Evolutionary conservation across 1,140 invertebrate species (phyloP).

Genomic region (Mycetomoellerius zeteki): DNA sequence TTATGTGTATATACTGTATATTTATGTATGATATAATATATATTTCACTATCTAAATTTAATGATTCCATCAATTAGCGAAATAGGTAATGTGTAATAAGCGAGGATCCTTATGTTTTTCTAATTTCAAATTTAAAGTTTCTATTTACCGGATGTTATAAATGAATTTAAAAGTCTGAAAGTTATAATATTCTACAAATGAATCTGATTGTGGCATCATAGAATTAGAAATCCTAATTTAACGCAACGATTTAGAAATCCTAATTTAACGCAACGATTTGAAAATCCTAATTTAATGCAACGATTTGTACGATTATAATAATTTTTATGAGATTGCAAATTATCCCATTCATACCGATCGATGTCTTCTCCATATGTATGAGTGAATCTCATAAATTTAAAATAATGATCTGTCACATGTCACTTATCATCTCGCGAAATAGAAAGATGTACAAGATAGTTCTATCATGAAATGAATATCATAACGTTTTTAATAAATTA

Average conservation of each 20-base stretch:
- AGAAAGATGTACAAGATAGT: background rate
- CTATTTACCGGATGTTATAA: background rate
- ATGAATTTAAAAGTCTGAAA: background rate
- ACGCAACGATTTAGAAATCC: background rate
- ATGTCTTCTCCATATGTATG: background rate
- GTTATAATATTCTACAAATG: conserved; percentile 32
- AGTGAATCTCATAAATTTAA: conserved; percentile 1
- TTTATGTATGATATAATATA: background rate
- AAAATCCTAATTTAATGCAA: conserved; percentile 8
- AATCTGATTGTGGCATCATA: conserved; percentile 9
- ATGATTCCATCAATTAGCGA: background rate
- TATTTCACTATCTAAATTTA: background rate
- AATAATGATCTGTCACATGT: background rate
- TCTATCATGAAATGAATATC: background rate
- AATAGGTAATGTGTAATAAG: background rate
- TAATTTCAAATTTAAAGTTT: background rate
- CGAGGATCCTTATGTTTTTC: background rate
- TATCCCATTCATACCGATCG: background rate
- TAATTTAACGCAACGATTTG: conserved; percentile 13
- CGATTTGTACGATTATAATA: background rate
- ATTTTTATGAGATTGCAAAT: conserved; percentile 3
- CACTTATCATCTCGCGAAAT: background rate
- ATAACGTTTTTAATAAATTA: conserved; percentile 2
- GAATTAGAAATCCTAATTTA: conserved; percentile 25
- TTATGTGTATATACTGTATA: background rate